Percentiles rank a stretch among this genome's conserved stretches.
Conservation (phyloP, 2,797 vertebrate species). For the Discoglossus pictus region DNA sequence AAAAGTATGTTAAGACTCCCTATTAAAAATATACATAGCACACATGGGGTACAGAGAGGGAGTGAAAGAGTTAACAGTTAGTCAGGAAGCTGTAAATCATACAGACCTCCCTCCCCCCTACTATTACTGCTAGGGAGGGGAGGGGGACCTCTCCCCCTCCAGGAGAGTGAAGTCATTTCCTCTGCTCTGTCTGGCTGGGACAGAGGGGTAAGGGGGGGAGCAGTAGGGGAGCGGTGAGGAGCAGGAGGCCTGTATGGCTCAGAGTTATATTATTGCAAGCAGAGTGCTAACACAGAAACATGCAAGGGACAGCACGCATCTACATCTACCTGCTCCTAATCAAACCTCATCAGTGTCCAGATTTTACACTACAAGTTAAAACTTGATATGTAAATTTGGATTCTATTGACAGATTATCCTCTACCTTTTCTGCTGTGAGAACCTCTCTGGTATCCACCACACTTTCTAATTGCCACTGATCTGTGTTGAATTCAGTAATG, state of each 20-base stretch:
- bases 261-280: background rate
- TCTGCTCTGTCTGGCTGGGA: conserved; percentile 47
- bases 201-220: conserved; percentile 48
- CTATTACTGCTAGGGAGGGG: conserved; percentile 36
- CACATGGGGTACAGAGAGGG: background rate
- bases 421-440: too few relatives aligned
- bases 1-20: too few relatives aligned
- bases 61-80: conserved; percentile 40
- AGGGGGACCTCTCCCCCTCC: conserved; percentile 17
- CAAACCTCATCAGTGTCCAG: too few relatives aligned
- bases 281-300: too few relatives aligned
- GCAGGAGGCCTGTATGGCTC: conserved; percentile 3
- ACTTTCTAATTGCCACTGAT: too few relatives aligned
- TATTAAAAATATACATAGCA: background rate
- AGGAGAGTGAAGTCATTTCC: conserved; percentile 66
- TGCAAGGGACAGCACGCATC: too few relatives aligned
- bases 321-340: too few relatives aligned
- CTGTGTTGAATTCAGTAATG: too few relatives aligned
- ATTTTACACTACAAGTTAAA: too few relatives aligned
- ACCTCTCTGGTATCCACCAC: too few relatives aligned
- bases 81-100: conserved; percentile 59
- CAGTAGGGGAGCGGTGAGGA: conserved; percentile 49
- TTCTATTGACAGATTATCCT: too few relatives aligned
- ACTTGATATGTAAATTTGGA: too few relatives aligned
- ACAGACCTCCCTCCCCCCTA: conserved; percentile 37